Conservation (phyloP, 2,888 invertebrate genomes). For the Drosophila lacicola region DNA sequence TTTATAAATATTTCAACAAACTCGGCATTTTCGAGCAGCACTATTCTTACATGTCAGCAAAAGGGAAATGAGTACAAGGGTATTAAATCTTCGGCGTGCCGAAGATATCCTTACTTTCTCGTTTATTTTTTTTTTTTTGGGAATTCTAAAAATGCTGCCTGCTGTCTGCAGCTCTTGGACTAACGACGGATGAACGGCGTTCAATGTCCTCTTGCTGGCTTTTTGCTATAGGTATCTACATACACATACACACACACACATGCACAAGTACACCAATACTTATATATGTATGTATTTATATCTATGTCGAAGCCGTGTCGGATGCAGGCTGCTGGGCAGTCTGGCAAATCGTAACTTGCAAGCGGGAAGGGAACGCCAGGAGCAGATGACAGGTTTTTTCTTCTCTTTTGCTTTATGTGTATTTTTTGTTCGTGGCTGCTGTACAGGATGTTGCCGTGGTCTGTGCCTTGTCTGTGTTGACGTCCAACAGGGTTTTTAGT, state of each 20-base stretch:
- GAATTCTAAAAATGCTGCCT: conserved; percentile 73
- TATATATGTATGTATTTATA: neutral
- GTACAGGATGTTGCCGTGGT: conserved; percentile 65
- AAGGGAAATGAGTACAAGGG: no score
- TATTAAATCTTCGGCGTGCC: no score
- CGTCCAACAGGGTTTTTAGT: conserved; percentile 46
- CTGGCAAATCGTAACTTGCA: conserved; percentile 33
- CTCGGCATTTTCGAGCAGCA: no score
- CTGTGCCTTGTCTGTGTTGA: conserved; percentile 41
- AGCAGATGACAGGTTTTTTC: conserved; percentile 68
- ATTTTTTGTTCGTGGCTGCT: conserved; percentile 32
- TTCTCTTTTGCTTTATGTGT: conserved; percentile 36
- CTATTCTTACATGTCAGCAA: no score
- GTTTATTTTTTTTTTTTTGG: conserved; percentile 61
- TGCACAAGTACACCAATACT: neutral
- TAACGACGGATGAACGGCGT: conserved; percentile 27
- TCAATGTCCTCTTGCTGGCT: conserved; percentile 51
- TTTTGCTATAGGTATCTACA: conserved; percentile 23
- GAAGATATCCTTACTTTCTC: no score
- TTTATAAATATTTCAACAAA: no score
- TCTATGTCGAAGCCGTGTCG: conserved; percentile 34
- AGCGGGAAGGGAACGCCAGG: conserved; percentile 11
- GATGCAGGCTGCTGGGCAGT: conserved; percentile 47
- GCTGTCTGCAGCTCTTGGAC: conserved; percentile 38
- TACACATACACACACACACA: conserved; percentile 7